Evolutionary conservation across 2,113 vertebrate genomes (phyloP).

Genomic region (Semicossyphus pulcher): DNA sequence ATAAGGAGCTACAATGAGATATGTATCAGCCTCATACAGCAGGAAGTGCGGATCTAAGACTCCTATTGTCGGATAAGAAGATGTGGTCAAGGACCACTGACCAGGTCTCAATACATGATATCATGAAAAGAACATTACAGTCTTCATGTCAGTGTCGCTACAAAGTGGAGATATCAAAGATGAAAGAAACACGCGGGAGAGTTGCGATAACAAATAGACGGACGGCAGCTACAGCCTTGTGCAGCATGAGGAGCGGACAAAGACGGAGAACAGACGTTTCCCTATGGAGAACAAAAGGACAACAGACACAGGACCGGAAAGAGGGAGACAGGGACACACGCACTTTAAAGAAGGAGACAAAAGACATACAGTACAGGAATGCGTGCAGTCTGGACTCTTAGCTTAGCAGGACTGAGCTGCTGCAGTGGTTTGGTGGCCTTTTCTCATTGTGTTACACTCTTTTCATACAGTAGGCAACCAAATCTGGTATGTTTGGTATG

Average conservation of each 20-base stretch:
- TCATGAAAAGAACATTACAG: neutral
- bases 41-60: too few relatives aligned
- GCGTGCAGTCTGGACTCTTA: neutral
- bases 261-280: constrained; percentile 18
- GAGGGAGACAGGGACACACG: neutral
- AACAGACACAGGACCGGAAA: constrained; percentile 11
- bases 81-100: neutral
- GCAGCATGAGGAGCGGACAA: neutral
- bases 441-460: constrained; percentile 18
- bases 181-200: neutral
- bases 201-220: constrained; percentile 11
- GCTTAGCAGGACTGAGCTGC: constrained; percentile 8
- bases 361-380: constrained; percentile 18
- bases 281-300: constrained; percentile 20
- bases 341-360: constrained; percentile 13
- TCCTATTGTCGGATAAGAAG: too few relatives aligned
- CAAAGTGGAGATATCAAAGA: constrained; percentile 9
- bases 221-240: neutral
- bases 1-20: constrained; percentile 4
- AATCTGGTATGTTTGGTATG: constrained; percentile 54
- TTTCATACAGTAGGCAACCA: constrained; percentile 26
- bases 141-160: neutral
- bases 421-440: constrained; percentile 4
- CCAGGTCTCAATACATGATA: neutral
- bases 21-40: constrained; percentile 2